Evolutionary conservation across 2,797 vertebrate genomes (phyloP), one percentile per base, ranked within the genome.

Genomic region (Amblyraja radiata): DNA sequence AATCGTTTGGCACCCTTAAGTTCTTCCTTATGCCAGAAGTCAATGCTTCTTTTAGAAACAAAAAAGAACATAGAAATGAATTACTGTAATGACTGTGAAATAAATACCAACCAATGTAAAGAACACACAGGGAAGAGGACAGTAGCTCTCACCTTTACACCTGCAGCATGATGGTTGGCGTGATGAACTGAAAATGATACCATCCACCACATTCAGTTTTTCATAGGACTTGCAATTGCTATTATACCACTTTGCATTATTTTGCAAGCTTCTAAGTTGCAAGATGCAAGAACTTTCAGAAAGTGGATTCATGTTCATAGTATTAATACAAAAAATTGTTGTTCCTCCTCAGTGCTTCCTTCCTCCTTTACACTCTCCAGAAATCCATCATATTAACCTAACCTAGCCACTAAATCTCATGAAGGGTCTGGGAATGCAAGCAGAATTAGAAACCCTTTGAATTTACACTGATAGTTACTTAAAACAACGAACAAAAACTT

Each of bases 11-110:
- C 39, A 16, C 68, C 63, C 46, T 74, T 92, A 23, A 76, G 90
- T 76, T 76, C 39, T 74, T 73, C 32, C 68, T 74, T 73, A 54
- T 91, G 68, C 39, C 71, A 91, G 71, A 84, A 91, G 68, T 36
- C 10, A n/a, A 13, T 74, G 21, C 68, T 54, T 68, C 1, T 46
- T 91, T 76, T 76, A 76, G 4, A 8, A 14, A 39, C 68, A 39
- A 65, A 39, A 39, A 11, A 25, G 4, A 36, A 68, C 39, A 18
- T 58, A 36, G 54, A 71, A 58, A 46, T 91, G 36, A 25, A 74
- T 32, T 25, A 39, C 65, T 90, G 65, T 25, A 14, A 74, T 74
- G 25, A 74, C 58, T 76, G 28, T 28, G 13, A 32, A 88, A 90
- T 25, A 54, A 7, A 28, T 76, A 23, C 71, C 71, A 58, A 74